These are phyloP conservation scores for Caenorhabditis sp. DNA, from an alignment of 2,888 invertebrate genomes.

Conservation along the genomic window DNA sequence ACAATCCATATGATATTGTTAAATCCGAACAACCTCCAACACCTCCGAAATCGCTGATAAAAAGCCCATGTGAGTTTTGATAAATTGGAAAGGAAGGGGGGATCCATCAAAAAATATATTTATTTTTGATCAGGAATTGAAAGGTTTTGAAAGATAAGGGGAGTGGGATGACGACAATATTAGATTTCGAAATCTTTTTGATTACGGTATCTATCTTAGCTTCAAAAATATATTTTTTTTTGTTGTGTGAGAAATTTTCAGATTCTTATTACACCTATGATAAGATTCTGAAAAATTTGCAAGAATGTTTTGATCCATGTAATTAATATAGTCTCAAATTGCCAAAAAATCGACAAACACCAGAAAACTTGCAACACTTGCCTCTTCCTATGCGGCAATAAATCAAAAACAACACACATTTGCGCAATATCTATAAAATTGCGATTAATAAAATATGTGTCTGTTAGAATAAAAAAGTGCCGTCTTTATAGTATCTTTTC, in stretches of 20 bases:
- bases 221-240: neutral
- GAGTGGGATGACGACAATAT: no score
- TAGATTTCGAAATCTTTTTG: neutral
- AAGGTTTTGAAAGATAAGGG: no score
- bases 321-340: no score
- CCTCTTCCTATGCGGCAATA: neutral
- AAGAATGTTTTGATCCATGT: no score
- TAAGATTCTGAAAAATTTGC: no score
- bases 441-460: neutral
- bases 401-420: neutral
- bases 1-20: conserved; percentile 57
- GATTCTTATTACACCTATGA: no score
- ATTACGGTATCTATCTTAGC: neutral
- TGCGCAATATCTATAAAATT: neutral
- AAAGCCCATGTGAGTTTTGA: conserved; percentile 42
- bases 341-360: neutral
- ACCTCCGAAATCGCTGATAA: conserved; percentile 41
- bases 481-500: neutral
- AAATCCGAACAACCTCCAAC: conserved; percentile 48
- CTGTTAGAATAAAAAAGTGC: neutral
- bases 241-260: no score
- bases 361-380: conserved; percentile 1
- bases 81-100: no score
- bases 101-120: no score
- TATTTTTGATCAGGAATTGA: no score